Conservation (phyloP, 2,113 vertebrate species). For the Osmerus eperlanus region DNA sequence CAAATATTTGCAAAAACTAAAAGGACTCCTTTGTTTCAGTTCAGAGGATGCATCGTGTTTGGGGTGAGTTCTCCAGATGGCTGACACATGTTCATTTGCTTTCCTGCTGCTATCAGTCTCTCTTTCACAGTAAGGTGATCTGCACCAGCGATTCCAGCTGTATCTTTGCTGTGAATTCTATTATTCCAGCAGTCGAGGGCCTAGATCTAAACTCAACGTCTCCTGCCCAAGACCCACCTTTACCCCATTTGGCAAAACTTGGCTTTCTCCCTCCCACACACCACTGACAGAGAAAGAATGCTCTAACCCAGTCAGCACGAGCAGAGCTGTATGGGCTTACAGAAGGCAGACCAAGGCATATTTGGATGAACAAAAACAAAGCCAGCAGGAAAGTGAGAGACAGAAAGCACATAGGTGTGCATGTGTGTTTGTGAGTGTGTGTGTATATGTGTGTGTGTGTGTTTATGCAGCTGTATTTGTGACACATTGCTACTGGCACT, state of each 20-base stretch:
- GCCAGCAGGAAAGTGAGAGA: neutral
- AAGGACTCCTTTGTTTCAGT: constrained; percentile 58
- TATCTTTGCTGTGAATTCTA: constrained; percentile 58
- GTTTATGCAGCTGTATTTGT: constrained; percentile 42
- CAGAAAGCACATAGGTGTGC: neutral
- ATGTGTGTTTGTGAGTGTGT: neutral
- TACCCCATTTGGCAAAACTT: constrained; percentile 46
- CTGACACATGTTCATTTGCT: constrained; percentile 65
- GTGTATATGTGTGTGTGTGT: constrained; percentile 1
- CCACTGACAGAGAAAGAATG: constrained; percentile 21
- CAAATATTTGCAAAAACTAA: constrained; percentile 46
- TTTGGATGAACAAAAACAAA: neutral
- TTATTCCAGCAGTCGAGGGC: constrained; percentile 48
- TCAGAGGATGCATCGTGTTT: constrained; percentile 52
- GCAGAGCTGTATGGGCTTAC: neutral
- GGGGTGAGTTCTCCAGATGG: constrained; percentile 65
- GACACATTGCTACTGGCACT: constrained; percentile 31
- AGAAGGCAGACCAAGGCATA: neutral
- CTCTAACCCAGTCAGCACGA: neutral
- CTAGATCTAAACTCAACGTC: constrained; percentile 30
- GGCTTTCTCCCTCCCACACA: constrained; percentile 6
- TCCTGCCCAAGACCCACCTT: constrained; percentile 39
- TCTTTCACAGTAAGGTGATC: constrained; percentile 67
- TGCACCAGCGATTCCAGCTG: constrained; percentile 54
- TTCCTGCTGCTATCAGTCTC: constrained; percentile 63